Evolutionary conservation across 2,797 vertebrate species (phyloP).

Genomic region (Balearica regulorum): DNA sequence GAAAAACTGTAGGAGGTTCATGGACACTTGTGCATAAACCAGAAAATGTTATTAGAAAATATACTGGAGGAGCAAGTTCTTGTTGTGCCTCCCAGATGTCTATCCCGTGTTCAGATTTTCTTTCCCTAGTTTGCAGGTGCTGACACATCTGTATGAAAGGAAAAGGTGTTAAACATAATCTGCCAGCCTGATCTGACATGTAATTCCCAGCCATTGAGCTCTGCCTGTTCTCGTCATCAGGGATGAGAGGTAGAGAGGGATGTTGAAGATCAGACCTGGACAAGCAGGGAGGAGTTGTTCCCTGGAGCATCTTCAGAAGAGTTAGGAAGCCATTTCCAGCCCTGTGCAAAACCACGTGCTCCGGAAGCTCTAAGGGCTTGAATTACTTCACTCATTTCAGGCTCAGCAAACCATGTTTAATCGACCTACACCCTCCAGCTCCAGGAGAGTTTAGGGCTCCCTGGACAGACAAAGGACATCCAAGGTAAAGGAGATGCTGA

Average conservation of each 20-base stretch:
- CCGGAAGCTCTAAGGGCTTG: not conserved
- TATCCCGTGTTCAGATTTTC: too few species aligned
- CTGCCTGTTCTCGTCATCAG: not conserved
- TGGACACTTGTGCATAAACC: rapidly evolving
- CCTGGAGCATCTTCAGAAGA: not conserved
- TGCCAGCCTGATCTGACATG: not conserved
- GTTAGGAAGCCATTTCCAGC: not conserved
- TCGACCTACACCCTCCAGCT: not conserved
- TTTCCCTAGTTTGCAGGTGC: not conserved
- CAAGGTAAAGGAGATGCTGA: not conserved
- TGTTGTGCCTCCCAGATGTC: not conserved
- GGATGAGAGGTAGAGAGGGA: not conserved
- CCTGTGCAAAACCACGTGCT: not conserved
- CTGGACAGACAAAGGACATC: not conserved
- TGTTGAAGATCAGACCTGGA: not conserved
- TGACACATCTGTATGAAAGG: not conserved
- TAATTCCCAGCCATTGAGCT: not conserved
- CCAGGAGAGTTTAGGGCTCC: not conserved
- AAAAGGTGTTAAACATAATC: not conserved
- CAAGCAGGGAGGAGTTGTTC: not conserved
- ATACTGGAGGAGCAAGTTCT: rapidly evolving
- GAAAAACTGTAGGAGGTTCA: not conserved
- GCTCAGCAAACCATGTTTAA: not conserved
- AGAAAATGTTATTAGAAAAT: not conserved
- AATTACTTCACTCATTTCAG: not conserved